These are phyloP conservation scores for Chrysodeixis includens DNA, from an alignment of 2,888 invertebrate genomes.

Conservation along the genomic window DNA sequence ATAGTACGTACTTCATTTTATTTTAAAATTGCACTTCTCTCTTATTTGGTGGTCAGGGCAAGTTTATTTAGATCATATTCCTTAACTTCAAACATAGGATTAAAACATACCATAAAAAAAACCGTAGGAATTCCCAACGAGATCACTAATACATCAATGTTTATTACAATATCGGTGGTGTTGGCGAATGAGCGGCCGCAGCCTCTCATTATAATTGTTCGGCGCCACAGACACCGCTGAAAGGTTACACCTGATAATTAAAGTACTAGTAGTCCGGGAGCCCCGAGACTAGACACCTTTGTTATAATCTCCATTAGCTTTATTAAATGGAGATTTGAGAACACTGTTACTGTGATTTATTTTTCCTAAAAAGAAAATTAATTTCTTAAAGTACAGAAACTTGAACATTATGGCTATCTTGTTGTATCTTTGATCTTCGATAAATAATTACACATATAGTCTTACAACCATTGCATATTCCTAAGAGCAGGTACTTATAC, in stretches of 20 bases:
- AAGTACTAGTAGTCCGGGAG: constrained; percentile 7
- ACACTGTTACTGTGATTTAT: not conserved
- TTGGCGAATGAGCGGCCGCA: constrained; percentile 3
- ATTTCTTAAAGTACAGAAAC: no score
- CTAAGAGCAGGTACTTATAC: no score
- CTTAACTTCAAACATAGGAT: no score
- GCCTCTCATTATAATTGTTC: constrained; percentile 2
- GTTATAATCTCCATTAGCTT: not conserved
- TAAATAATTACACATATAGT: no score
- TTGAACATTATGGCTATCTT: no score
- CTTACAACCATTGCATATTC: no score
- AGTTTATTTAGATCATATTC: no score
- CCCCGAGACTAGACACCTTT: not conserved
- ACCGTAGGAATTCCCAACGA: not conserved
- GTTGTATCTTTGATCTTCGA: no score
- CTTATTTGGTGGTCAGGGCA: no score
- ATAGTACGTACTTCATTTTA: no score
- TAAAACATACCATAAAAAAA: not conserved
- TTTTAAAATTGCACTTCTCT: no score
- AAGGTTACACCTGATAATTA: constrained; percentile 20
- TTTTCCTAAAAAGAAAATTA: no score
- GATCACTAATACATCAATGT: not conserved
- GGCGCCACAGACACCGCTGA: not conserved
- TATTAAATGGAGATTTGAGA: not conserved
- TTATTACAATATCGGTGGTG: not conserved